Evolutionary conservation across 2,888 invertebrate genomes (phyloP), one percentile per base, ranked within the genome.

Genomic region (Pyrrhia umbra): DNA sequence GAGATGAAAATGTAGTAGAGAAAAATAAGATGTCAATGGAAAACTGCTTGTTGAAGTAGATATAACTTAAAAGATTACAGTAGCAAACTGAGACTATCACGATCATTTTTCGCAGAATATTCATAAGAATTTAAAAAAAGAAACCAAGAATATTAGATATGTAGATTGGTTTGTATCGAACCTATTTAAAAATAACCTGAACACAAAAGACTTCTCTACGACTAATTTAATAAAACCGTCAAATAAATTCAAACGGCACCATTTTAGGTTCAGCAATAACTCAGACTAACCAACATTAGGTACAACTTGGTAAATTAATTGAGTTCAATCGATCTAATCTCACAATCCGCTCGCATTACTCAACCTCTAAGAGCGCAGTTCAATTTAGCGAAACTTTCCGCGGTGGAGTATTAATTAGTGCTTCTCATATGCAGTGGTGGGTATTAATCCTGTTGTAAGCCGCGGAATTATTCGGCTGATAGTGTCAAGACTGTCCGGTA

Each of bases 401-500:
- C 75, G 69, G 63, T 72, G 65, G 81, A 79, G 77, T 84, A 88
- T 88, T 88, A 86, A 90, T 90, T 89, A 88, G 83, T 68, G 68
- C 63, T 78, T 80, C 84, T 84, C 80, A 79, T 85, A 85, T 86
- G 86, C 86, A 86, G 73, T 83, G 86, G 79, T 83, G 85, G 83
- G 87, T 89, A 85, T 84, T 89, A 88, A 89, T 87, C 87, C 84
- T 78, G 74, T 81, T 82, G 87, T 91, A 90, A 92, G 88, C 91
- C 87, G 77, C 79, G 83, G 85, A 90, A 89, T 89, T 90, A 89
- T 87, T 88, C 82, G 85, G 83, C 82, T 83, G 89, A 90, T 90
- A 90, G 89, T 89, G 88, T 89, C 89, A 88, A 86, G 87, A 89
- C 88, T 89, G 89, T 88, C 89, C 88, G 84, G 77, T 83, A 81